Base-by-base conservation (phyloP, 2,113 vertebrate genomes). In the Todiramphus chloris region DNA sequence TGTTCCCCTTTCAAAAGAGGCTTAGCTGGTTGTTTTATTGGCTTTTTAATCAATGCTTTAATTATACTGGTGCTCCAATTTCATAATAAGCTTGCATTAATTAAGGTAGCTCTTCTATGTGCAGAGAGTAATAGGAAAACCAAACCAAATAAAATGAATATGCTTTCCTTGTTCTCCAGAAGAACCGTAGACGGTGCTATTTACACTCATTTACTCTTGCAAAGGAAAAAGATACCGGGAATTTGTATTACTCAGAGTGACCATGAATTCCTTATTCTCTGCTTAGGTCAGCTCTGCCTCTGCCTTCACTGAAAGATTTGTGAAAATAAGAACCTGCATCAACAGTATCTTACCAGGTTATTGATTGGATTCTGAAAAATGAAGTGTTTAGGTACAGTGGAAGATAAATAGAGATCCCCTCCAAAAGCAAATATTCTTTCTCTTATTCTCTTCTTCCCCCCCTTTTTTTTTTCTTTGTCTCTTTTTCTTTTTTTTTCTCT, bases 21-120 rank as follows among this genome's bases (percentile, higher is more conserved):
- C 77, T 83, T 84, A 85, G 85, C 72, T 94, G 64, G 62, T 83
- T 96, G 88, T 79, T 95, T 89, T 87, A 91, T 88, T 93, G 88
- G 66, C 83, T 86, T 95, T 97, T 95, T 94, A 96, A 97, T 97
- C 94, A 95, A 95, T 93, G 64, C 69, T 96, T 95, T 96, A 96
- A 94, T 97, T 95, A 96, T 93, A 93, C 91, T 28, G 25, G 78
- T 92, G 85, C 69, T 97, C 93, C 93, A 92, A 92, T 95, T 93
- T 97, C 83, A 87, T 96, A 95, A 91, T 95, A 95, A 91, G 66
- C 59, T 91, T 95, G 72, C 92, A 95, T 97, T 96, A 95, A 97
- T 97, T 96, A 86, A 94, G 69, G 89, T 82, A 87, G 39, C 85
- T 95, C 30, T 89, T 93, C 83, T 53, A n/a, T 86, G 83, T 81